A percentile compares a stretch with the other conserved stretches of the same genome.
These are phyloP conservation scores for Novumbra hubbsi DNA, from an alignment of 2,797 vertebrate species.

Conservation along the genomic window DNA sequence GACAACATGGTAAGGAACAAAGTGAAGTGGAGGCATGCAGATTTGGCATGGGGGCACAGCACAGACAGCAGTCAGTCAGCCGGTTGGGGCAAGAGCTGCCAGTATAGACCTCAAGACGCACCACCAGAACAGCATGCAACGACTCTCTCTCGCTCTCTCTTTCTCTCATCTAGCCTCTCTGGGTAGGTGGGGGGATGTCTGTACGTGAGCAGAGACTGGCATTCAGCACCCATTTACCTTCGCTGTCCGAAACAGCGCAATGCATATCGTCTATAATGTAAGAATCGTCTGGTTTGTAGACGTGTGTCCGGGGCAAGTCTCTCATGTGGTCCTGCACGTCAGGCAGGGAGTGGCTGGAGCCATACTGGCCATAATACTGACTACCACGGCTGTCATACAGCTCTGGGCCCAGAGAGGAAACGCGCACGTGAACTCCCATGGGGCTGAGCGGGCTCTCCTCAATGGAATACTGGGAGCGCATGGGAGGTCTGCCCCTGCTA, in stretches of 20 bases:
- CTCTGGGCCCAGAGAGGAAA: conserved; percentile 76
- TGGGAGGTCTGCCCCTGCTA: conserved; percentile 76
- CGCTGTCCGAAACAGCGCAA: conserved; percentile 99
- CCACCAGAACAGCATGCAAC: conserved; percentile 77
- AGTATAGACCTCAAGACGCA: conserved; percentile 63
- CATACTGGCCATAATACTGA: conserved; percentile 81
- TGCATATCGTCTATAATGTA: conserved; percentile 98
- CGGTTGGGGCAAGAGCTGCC: conserved; percentile 69
- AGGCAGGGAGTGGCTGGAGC: conserved; percentile 98
- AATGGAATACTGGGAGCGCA: conserved; percentile 85
- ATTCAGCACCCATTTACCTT: conserved; percentile 94
- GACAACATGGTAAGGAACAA: not conserved
- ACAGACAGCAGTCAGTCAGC: conserved; percentile 75
- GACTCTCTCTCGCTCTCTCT: conserved; percentile 57
- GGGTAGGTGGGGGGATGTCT: conserved; percentile 81
- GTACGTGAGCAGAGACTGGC: conserved; percentile 63
- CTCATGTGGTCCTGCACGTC: conserved; percentile 96
- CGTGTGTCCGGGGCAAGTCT: conserved; percentile 92
- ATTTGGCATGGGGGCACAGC: conserved; percentile 49
- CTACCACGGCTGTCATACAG: conserved; percentile 82
- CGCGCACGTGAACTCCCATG: conserved; percentile 77
- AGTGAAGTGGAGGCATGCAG: not conserved
- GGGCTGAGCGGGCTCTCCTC: conserved; percentile 93
- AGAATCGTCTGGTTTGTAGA: conserved; percentile 95
- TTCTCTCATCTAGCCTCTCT: conserved; percentile 48